Percentiles rank a stretch among this genome's conserved stretches.
phyloP scores from a whole-genome alignment of 2,888 invertebrate species.

The Boloria selene region DNA sequence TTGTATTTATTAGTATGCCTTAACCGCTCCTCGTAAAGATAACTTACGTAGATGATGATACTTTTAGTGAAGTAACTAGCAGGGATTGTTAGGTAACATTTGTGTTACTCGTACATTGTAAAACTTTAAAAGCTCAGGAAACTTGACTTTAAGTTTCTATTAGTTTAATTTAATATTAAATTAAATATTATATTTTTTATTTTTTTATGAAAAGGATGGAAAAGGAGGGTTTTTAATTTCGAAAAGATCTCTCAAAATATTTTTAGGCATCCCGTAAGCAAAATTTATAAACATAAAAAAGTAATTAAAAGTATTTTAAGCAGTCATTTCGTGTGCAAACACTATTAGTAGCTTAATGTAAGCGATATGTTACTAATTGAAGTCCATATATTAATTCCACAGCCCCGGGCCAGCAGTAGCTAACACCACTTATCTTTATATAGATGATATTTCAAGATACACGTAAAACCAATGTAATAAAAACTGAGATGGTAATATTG shows the following conservation, averaged over 20 bases:
- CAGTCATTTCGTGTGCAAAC: too few relatives aligned
- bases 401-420: conserved; percentile 38
- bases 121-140: not conserved
- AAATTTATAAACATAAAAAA: too few relatives aligned
- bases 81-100: conserved; percentile 20
- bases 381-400: conserved; percentile 45
- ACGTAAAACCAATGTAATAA: conserved; percentile 29
- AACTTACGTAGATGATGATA: conserved; percentile 14
- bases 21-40: conserved; percentile 33
- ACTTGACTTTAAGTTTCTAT: too few relatives aligned
- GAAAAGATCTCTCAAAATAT: too few relatives aligned
- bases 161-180: too few relatives aligned
- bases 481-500: too few relatives aligned
- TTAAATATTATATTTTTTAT: too few relatives aligned
- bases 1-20: conserved; percentile 29
- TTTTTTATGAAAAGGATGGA: too few relatives aligned
- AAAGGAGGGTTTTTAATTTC: too few relatives aligned
- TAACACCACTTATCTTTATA: conserved; percentile 45
- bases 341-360: too few relatives aligned
- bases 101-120: conserved; percentile 10
- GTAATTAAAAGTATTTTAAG: too few relatives aligned
- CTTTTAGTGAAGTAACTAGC: conserved; percentile 12
- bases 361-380: conserved; percentile 35
- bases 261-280: too few relatives aligned
- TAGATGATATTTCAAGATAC: conserved; percentile 65